Evolutionary conservation across 1,140 invertebrate genomes (phyloP).

Genomic region (Bursaphelenchus mucronatus): DNA sequence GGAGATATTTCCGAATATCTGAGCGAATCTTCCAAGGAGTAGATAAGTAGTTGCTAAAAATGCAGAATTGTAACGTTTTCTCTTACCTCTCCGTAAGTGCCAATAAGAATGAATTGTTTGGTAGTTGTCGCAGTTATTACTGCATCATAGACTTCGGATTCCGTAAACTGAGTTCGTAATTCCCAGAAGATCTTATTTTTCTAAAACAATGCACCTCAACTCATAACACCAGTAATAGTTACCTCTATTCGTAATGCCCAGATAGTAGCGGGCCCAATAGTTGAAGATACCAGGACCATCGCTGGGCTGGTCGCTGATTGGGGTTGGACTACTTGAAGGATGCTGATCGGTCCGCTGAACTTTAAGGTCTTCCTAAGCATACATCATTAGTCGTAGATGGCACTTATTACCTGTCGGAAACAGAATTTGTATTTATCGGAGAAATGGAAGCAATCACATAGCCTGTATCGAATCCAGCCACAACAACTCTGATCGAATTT

Average conservation of each 20-base stretch:
- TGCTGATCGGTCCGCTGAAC: constrained; percentile 45
- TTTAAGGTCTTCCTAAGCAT: constrained; percentile 43
- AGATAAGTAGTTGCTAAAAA: constrained; percentile 42
- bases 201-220: constrained; percentile 17
- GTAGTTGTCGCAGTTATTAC: constrained; percentile 28
- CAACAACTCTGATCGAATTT: constrained; percentile 32
- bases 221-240: background rate
- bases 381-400: constrained; percentile 22
- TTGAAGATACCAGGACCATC: constrained; percentile 47
- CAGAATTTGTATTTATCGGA: constrained; percentile 16
- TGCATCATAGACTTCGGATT: constrained; percentile 43
- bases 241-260: constrained; percentile 39
- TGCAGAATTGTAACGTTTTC: constrained; percentile 6
- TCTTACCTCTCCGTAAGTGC: constrained; percentile 45
- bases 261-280: constrained; percentile 38
- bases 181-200: constrained; percentile 30
- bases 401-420: constrained; percentile 33
- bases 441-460: constrained; percentile 40
- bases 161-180: constrained; percentile 24
- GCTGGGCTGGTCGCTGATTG: constrained; percentile 30
- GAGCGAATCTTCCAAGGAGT: constrained; percentile 33
- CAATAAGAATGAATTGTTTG: constrained; percentile 42
- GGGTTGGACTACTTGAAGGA: constrained; percentile 34
- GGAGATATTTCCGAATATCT: constrained; percentile 22
- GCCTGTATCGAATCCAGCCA: constrained; percentile 46